Conservation (phyloP, 35 echinoderm and acorn worm genomes). For the Holothuria glaberrima region DNA sequence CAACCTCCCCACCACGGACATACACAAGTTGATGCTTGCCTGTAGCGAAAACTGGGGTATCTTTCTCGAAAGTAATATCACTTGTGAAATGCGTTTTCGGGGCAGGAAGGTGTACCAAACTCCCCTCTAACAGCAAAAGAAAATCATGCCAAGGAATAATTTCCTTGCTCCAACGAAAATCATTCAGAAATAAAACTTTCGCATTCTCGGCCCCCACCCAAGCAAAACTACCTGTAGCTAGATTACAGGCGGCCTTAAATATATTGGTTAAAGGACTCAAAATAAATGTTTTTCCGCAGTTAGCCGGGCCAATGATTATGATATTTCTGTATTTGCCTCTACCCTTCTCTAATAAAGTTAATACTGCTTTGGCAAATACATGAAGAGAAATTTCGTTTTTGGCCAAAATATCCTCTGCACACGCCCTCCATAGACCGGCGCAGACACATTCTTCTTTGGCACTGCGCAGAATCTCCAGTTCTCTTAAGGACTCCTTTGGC, state of each 20-base stretch:
- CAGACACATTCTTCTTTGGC: neutral
- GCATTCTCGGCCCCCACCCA: conserved; percentile 11
- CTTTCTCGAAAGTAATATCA: neutral
- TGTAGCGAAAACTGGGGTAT: conserved; percentile 6
- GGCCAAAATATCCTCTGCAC: neutral
- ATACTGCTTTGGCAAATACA: neutral
- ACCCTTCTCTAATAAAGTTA: conserved; percentile 2
- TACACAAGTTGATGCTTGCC: conserved; percentile 6
- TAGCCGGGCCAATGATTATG: conserved; percentile 23
- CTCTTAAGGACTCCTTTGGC: neutral
- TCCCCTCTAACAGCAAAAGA: neutral
- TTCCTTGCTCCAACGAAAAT: neutral
- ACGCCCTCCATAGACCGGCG: neutral
- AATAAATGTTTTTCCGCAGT: conserved; percentile 32
- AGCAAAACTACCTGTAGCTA: neutral
- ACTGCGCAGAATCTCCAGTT: neutral
- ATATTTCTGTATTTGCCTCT: conserved; percentile 33
- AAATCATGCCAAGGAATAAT: conserved; percentile 20
- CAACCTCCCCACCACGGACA: neutral
- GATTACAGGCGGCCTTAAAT: neutral
- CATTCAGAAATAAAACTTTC: neutral
- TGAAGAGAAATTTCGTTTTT: neutral
- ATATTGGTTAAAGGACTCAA: neutral
- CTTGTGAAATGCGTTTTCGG: neutral
- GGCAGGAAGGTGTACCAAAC: neutral